These are phyloP conservation scores for Epizoanthus ramosus DNA, from an alignment of 92 coral and sea anemone genomes.

Conservation along the genomic window DNA sequence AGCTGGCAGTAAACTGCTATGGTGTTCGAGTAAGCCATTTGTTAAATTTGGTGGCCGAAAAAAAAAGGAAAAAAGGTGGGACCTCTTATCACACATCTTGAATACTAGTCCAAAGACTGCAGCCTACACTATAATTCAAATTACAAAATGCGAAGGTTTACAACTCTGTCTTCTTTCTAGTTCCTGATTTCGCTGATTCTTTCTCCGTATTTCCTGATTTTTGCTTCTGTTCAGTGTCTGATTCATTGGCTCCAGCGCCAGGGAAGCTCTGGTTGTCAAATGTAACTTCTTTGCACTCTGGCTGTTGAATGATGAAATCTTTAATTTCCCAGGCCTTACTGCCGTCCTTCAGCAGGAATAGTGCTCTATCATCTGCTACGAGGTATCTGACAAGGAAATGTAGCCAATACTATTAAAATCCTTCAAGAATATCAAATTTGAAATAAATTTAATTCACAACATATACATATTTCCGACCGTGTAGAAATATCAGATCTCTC, in stretches of 20 bases:
- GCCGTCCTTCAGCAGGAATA: conserved; percentile 90
- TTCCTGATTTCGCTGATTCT: background rate
- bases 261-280: conserved; percentile 99
- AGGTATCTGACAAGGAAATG: conserved; percentile 61
- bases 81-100: too few species aligned
- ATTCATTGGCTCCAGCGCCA: conserved; percentile 67
- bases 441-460: too few species aligned
- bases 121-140: too few species aligned
- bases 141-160: background rate
- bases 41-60: too few species aligned
- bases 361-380: conserved; percentile 88
- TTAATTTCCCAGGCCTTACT: conserved; percentile 97
- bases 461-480: too few species aligned
- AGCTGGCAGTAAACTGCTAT: too few species aligned
- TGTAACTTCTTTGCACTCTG: conserved; percentile 92
- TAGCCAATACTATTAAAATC: too few species aligned
- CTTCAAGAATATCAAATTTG: too few species aligned
- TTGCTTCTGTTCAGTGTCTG: conserved; percentile 52
- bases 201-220: conserved; percentile 41
- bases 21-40: too few species aligned
- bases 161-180: conserved; percentile 13
- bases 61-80: too few species aligned
- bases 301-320: conserved; percentile 87
- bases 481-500: too few species aligned
- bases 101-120: too few species aligned